Base-by-base conservation (phyloP, 2,113 vertebrate genomes). In the Rhea americana region DNA sequence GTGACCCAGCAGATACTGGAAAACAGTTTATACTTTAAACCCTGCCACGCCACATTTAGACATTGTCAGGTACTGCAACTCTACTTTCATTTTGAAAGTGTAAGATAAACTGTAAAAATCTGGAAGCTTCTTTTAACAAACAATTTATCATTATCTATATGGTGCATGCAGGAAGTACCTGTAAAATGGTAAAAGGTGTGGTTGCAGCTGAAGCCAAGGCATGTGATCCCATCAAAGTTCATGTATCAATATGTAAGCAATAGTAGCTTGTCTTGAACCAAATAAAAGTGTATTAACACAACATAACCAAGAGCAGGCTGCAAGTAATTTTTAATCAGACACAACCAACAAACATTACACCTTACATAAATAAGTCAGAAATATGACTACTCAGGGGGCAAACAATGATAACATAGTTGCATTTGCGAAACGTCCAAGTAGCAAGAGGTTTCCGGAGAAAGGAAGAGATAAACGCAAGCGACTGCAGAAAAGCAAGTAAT, bases 111-210 rank as follows among this genome's bases (percentile, higher is more conserved):
- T 48, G 19, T 14, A 58, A 50, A 22, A 66, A 13, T 32, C 6
- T 17, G 39, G 16, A 32, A 39, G 13, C 16, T 39, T 32, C 15
- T 47, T 39, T 39, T 26, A 47, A 18, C 7, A 70, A 47, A 17
- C 4, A 62, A 11, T 7, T 13, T 17, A 55, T 21, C 25, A 20
- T 10, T 71, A 21, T 2, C 24, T 12, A 15, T 20, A 9, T 6
- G 32, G 25, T 28, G 15, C 1, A 1, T 11, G 78, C 6, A 19
- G 18, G 13, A 10, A 22, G 2, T 16, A 4, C 10, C 16, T 53
- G 5, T 28, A 3, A 55, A 47, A 20, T n/a, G 39, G n/a, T 48
- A 65, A 21, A n/a, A 63, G 41, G 26, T 13, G 39, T 1, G 9
- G 7, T 25, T 32, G 32, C 20, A 56, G 26, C 25, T 37, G 55